Base-by-base conservation (phyloP, 1,140 invertebrate genomes). In the Calycopis cecrops region DNA sequence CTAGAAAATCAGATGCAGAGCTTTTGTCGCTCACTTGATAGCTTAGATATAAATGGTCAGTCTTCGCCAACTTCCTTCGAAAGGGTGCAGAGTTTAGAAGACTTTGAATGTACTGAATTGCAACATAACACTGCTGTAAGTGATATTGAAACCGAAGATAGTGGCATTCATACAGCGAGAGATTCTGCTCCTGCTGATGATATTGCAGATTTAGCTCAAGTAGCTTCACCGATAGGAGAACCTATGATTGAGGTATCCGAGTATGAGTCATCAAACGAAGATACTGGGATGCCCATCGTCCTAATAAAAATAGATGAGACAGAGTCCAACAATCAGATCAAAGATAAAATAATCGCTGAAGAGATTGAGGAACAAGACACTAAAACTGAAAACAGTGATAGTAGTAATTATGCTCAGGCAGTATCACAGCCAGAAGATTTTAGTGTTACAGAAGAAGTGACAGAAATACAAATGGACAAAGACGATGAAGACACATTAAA, bases 91-190 rank as follows among this genome's bases (percentile, higher is more conserved):
- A 92, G 91, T 65, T 86, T 92, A 34, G 91, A 92, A 89, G 92
- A 82, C 64, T 91, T 75, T 80, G 92, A 80, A 86, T 91, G 70
- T 70, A 79, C 37, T 60, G 88, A 73, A 73, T 89, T 84, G 73
- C 82, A 84, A 60, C 84, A 87, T 59, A 80, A 84, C 56, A 83
- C 84, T 18, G 83, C 88, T 35, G 81, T 82, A 35, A 89, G 88
- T 49, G 92, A 94, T 52, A 93, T 92, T 9, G 92, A 94, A 79
- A 89, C 92, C 10, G 94, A 95, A 74, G 94, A 95, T 65, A 94
- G 93, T 54, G 94, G 94, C 3, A 94, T 95, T 52, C 94, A 95
- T 63, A 95, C 93, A 21, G 92, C 92, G 1, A 93, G 94, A 71
- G 93, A 93, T 16, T 94, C 93, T 67, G 92, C 91, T 18, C 92